Evolutionary conservation across 2,113 vertebrate genomes (phyloP).

Genomic region (Rostratula benghalensis): DNA sequence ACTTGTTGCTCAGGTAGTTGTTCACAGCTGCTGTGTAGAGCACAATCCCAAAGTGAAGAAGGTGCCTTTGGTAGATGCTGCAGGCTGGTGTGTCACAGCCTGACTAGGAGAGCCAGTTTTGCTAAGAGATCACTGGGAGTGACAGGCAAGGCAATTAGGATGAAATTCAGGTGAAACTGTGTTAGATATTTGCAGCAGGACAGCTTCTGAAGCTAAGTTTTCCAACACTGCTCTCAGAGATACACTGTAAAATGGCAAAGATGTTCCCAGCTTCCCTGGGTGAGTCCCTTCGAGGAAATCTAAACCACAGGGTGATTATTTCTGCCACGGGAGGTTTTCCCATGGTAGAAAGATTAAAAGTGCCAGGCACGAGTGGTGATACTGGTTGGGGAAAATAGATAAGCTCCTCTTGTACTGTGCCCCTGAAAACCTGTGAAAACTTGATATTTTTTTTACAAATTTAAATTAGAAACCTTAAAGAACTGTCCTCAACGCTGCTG

Average conservation of each 20-base stretch:
- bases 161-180: not conserved
- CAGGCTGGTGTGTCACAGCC: fast-evolving
- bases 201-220: not conserved
- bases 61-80: no score
- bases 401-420: not conserved
- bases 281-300: not conserved
- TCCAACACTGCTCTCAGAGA: no score
- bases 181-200: no score
- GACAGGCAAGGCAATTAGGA: not conserved
- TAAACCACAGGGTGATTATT: no score
- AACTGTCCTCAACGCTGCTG: no score
- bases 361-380: not conserved
- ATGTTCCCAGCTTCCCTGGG: not conserved
- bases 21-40: not conserved
- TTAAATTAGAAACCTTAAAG: not conserved
- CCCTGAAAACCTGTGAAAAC: not conserved
- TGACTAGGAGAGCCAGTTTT: not conserved
- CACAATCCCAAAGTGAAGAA: not conserved
- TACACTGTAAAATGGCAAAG: not conserved
- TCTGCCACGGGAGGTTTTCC: not conserved
- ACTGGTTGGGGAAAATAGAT: not conserved
- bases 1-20: fast-evolving
- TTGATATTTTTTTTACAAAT: not conserved
- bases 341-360: not conserved
- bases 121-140: not conserved